A percentile compares a stretch with the other conserved stretches of the same genome.
Conservation (phyloP, 2,888 invertebrate genomes). For the Mycalesis mineus region DNA sequence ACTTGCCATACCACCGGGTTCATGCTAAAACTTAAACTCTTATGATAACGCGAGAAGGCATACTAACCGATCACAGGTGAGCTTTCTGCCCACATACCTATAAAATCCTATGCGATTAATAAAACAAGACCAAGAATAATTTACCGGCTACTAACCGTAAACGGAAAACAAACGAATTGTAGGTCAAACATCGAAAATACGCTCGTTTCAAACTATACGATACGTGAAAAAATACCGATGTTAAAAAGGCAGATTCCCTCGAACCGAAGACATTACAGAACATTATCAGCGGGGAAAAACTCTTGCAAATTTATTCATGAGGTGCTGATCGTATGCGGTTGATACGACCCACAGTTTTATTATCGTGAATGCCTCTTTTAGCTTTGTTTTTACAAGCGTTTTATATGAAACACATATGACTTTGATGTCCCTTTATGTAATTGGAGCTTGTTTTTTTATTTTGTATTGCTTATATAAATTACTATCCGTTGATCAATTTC, state of each 20-base stretch:
- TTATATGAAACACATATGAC: constrained; percentile 12
- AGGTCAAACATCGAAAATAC: background rate
- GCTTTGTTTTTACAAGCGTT: constrained; percentile 17
- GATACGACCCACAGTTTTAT: constrained; percentile 44
- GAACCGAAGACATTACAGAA: constrained; percentile 27
- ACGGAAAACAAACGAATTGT: background rate
- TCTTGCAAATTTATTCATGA: constrained; percentile 50
- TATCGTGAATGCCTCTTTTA: constrained; percentile 30
- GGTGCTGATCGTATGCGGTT: constrained; percentile 40
- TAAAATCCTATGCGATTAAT: no score
- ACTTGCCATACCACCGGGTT: no score
- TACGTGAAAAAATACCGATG: background rate
- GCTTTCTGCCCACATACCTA: no score
- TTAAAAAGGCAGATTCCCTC: constrained; percentile 13
- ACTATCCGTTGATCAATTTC: background rate
- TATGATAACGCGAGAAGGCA: no score
- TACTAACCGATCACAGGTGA: no score
- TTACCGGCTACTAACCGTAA: no score
- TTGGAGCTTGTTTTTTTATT: background rate
- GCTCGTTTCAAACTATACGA: background rate
- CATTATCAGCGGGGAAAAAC: constrained; percentile 31
- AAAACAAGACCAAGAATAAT: no score
- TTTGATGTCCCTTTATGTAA: constrained; percentile 8
- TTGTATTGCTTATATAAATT: background rate
- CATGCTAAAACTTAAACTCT: no score